A percentile compares a stretch with the other conserved stretches of the same genome.
Evolutionary conservation across 1,140 invertebrate genomes (phyloP).

Genomic region (Sycobia sp.): DNA sequence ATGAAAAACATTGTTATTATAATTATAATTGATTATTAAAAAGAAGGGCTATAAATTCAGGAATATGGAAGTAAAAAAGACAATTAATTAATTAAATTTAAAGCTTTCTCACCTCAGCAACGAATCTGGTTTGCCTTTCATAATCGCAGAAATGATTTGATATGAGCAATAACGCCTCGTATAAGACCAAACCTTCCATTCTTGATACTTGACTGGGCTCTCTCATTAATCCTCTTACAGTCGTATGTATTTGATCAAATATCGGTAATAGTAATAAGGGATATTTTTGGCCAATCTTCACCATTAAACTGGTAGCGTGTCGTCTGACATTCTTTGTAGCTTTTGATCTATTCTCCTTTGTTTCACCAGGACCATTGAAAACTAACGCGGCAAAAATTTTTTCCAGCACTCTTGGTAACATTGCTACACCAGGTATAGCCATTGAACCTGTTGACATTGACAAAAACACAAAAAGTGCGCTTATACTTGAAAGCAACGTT

Average conservation of each 20-base stretch:
- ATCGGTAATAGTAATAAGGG: constrained; percentile 81
- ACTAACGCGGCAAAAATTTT: constrained; percentile 86
- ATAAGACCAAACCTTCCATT: constrained; percentile 80
- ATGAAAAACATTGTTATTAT: too few species aligned
- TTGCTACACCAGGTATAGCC: constrained; percentile 71
- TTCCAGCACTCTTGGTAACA: constrained; percentile 79
- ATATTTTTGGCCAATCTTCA: constrained; percentile 87
- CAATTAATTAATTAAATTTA: not conserved
- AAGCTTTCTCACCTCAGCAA: constrained; percentile 73
- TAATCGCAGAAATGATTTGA: constrained; percentile 91
- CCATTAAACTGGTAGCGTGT: constrained; percentile 86
- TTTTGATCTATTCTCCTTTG: constrained; percentile 66
- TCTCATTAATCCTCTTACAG: constrained; percentile 55
- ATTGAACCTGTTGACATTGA: constrained; percentile 83
- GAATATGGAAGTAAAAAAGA: too few species aligned
- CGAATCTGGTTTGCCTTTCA: constrained; percentile 80
- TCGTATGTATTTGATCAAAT: constrained; percentile 82
- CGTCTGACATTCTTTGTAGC: constrained; percentile 83
- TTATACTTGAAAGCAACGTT: constrained; percentile 84
- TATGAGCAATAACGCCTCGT: constrained; percentile 78
- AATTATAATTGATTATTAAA: not conserved
- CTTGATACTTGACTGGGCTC: constrained; percentile 73
- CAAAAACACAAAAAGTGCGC: constrained; percentile 86
- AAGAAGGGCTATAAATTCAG: not conserved
- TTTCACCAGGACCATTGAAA: constrained; percentile 69